Evolutionary conservation across 1,140 invertebrate genomes (phyloP).

Genomic region (Magallana angulata): DNA sequence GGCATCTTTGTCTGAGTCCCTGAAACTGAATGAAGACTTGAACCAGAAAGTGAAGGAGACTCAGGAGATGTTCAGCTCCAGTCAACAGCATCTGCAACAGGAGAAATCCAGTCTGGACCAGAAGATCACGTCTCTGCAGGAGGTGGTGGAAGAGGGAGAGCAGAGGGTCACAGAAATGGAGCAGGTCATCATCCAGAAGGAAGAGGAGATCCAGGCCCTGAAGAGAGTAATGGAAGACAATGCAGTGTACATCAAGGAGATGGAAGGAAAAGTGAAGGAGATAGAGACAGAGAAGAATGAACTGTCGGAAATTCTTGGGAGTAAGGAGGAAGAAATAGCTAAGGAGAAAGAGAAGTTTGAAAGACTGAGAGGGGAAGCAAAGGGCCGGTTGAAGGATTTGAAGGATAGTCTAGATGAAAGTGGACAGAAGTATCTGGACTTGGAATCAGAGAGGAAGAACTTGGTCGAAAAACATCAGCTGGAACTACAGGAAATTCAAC

Average conservation of each 20-base stretch:
- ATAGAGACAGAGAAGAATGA: conserved; percentile 42
- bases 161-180: conserved; percentile 57
- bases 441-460: conserved; percentile 35
- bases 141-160: conserved; percentile 50
- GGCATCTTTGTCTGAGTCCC: conserved; percentile 57
- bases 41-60: conserved; percentile 63
- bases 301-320: conserved; percentile 31
- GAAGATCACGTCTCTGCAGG: conserved; percentile 52
- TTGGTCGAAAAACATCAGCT: conserved; percentile 51
- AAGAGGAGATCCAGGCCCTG: conserved; percentile 63
- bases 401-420: conserved; percentile 64
- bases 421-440: conserved; percentile 39
- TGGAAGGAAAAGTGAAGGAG: conserved; percentile 49
- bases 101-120: conserved; percentile 62
- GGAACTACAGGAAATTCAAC: conserved; percentile 36
- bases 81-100: conserved; percentile 55
- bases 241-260: conserved; percentile 46
- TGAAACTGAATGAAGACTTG: conserved; percentile 64
- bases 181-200: conserved; percentile 50
- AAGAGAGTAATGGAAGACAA: conserved; percentile 63
- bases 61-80: conserved; percentile 55
- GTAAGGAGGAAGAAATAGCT: conserved; percentile 55
- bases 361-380: conserved; percentile 63
- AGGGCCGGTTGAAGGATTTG: conserved; percentile 63
- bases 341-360: conserved; percentile 64